Percentiles rank a stretch among this genome's conserved stretches.
These are phyloP conservation scores for Molanna angustata DNA, from an alignment of 2,888 invertebrate species.

Conservation along the genomic window DNA sequence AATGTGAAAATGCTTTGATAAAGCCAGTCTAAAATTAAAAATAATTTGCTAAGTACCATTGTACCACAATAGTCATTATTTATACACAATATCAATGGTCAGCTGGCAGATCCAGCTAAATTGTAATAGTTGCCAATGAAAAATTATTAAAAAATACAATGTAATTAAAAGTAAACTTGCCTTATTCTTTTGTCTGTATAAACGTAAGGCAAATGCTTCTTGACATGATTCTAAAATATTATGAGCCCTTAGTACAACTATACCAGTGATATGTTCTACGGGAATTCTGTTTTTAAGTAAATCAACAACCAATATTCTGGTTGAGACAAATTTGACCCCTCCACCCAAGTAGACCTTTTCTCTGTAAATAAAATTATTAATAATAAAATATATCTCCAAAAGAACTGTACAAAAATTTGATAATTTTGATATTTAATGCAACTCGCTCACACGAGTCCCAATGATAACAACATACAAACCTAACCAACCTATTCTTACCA, in stretches of 20 bases:
- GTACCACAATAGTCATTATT: neutral
- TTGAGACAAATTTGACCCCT: conserved; percentile 91
- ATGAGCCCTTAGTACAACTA: conserved; percentile 89
- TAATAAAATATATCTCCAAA: too few relatives aligned
- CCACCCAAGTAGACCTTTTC: conserved; percentile 85
- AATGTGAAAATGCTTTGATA: conserved; percentile 92
- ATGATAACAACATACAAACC: too few relatives aligned
- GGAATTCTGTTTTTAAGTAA: conserved; percentile 90
- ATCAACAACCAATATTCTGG: conserved; percentile 94
- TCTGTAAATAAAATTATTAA: conserved; percentile 56
- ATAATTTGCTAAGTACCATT: neutral
- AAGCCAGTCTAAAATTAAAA: conserved; percentile 72
- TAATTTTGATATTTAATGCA: too few relatives aligned
- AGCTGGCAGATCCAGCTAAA: too few relatives aligned
- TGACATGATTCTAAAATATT: conserved; percentile 85
- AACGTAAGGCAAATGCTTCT: conserved; percentile 89
- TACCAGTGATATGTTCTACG: conserved; percentile 82
- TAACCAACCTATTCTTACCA: too few relatives aligned
- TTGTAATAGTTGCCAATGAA: too few relatives aligned
- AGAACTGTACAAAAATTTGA: too few relatives aligned
- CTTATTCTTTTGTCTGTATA: conserved; percentile 92
- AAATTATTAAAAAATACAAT: too few relatives aligned
- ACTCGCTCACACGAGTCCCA: too few relatives aligned
- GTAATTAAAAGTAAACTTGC: too few relatives aligned
- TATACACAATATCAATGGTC: too few relatives aligned